phyloP scores from a whole-genome alignment of 1,140 invertebrate species.

The Lordiphosa stackelbergi region DNA sequence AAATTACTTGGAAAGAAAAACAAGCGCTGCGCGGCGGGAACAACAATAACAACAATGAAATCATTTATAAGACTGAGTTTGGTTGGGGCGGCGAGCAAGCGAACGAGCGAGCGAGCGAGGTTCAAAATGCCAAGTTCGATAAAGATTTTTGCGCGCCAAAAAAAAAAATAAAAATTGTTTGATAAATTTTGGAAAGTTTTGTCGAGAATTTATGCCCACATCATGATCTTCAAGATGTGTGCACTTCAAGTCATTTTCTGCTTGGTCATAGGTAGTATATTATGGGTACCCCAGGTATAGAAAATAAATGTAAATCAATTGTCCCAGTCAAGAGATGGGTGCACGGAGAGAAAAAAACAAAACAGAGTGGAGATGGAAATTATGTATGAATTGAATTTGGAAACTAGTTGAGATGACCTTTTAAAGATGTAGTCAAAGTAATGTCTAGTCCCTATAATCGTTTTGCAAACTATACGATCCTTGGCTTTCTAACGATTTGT shows the following conservation, averaged over 20 bases:
- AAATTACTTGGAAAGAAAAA: constrained; percentile 66
- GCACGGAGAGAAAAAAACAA: too few species aligned
- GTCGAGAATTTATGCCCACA: constrained; percentile 2
- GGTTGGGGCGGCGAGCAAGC: not conserved
- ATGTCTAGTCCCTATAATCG: too few species aligned
- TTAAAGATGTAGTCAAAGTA: too few species aligned
- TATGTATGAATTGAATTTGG: too few species aligned
- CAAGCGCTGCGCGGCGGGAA: constrained; percentile 39
- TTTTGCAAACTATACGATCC: too few species aligned
- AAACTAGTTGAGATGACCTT: too few species aligned
- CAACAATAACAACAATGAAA: constrained; percentile 57
- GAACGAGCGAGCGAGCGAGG: not conserved
- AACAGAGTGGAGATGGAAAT: too few species aligned
- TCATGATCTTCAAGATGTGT: constrained; percentile 6
- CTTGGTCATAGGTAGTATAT: constrained; percentile 1
- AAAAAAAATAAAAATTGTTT: constrained; percentile 1
- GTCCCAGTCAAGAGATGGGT: constrained; percentile 3
- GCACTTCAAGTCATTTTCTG: constrained; percentile 5
- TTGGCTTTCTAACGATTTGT: too few species aligned
- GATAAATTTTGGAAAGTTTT: constrained; percentile 3
- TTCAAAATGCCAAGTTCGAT: constrained; percentile 18
- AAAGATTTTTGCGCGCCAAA: constrained; percentile 53
- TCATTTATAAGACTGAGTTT: constrained; percentile 51
- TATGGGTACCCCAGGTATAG: constrained; percentile 2
- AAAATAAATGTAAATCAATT: constrained; percentile 5